Conservation (phyloP, 1,140 invertebrate species). For the Sinella curviseta region DNA sequence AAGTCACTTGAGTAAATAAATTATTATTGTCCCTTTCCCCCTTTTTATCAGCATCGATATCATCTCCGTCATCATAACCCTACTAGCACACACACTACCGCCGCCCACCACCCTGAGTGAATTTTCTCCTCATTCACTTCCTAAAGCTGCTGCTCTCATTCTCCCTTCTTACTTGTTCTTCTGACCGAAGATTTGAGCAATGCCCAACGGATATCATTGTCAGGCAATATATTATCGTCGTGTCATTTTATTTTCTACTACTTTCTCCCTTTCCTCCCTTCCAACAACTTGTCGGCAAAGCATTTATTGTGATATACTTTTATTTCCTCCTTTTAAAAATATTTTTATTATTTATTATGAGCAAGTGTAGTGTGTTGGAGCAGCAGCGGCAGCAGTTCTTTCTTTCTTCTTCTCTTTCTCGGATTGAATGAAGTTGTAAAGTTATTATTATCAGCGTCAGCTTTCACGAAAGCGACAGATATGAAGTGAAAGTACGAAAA, state of each 20-base stretch:
- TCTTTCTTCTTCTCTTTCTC: neutral
- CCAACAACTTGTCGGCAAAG: slow-evolving; percentile 18
- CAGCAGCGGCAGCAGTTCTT: neutral
- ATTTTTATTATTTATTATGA: neutral
- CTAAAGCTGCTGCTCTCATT: too few species aligned
- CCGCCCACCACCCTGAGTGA: too few species aligned
- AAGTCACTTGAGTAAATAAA: neutral
- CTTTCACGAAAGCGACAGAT: neutral
- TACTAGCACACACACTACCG: too few species aligned
- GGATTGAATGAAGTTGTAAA: slow-evolving; percentile 19
- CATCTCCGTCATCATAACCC: neutral
- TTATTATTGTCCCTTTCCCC: neutral
- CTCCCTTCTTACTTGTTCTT: neutral
- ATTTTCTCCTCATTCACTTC: too few species aligned
- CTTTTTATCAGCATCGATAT: neutral
- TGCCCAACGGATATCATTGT: slow-evolving; percentile 17
- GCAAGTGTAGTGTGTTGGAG: neutral
- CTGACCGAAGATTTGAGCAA: neutral
- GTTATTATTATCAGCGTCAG: slow-evolving; percentile 8
- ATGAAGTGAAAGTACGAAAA: neutral
- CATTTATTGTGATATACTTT: neutral
- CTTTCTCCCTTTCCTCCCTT: neutral
- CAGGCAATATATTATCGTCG: slow-evolving; percentile 21
- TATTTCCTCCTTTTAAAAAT: slow-evolving; percentile 15
- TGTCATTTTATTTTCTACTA: slow-evolving; percentile 5